Evolutionary conservation across 2,113 vertebrate genomes (phyloP).

Genomic region (Microtus oregoni): DNA sequence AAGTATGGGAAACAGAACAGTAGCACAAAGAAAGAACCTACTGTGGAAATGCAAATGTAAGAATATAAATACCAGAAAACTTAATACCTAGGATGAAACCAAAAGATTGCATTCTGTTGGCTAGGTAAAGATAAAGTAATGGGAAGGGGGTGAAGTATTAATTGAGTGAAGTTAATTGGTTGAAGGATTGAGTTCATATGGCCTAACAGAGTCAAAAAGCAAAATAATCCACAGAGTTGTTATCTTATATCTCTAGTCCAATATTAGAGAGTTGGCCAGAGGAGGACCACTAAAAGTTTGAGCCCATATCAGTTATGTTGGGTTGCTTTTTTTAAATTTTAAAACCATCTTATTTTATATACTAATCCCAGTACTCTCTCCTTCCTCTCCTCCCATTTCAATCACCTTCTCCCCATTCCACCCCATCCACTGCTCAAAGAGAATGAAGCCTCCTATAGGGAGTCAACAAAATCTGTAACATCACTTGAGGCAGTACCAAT

Average conservation of each 20-base stretch:
- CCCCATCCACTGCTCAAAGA: too few relatives aligned
- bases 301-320: neutral
- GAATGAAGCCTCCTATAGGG: too few relatives aligned
- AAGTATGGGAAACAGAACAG: neutral
- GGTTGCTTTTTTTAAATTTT: too few relatives aligned
- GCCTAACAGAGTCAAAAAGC: neutral
- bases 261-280: accelerated
- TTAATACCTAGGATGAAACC: neutral
- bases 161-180: too few relatives aligned
- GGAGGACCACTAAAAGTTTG: neutral
- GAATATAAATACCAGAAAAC: neutral
- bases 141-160: accelerated
- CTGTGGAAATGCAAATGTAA: accelerated
- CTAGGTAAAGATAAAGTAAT: neutral
- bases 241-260: neutral
- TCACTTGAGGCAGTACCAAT: too few relatives aligned
- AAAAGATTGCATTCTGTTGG: neutral
- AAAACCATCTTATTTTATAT: too few relatives aligned
- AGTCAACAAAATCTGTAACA: too few relatives aligned
- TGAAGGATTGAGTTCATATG: neutral
- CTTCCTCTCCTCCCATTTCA: too few relatives aligned
- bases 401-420: too few relatives aligned
- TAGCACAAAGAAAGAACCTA: neutral
- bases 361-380: too few relatives aligned
- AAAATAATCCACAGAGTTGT: neutral